These are phyloP conservation scores for Mormyrus lacerda DNA, from an alignment of 2,113 vertebrate genomes.

Conservation along the genomic window DNA sequence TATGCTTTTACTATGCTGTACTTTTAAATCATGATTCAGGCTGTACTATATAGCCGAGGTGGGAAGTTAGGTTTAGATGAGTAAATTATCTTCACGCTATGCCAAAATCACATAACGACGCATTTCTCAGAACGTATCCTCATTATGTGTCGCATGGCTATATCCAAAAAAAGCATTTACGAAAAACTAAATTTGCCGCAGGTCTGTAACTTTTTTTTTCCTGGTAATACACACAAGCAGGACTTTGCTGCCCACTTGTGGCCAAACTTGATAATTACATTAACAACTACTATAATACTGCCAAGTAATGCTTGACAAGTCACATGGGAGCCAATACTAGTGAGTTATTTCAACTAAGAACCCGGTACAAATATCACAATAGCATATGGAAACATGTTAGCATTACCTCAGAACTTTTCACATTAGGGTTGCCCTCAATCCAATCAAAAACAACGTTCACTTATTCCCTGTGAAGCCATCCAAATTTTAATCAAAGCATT, in stretches of 20 bases:
- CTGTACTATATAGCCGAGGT: neutral
- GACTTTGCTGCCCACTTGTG: neutral
- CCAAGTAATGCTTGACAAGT: neutral
- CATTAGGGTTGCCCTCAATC: neutral
- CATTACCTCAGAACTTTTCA: neutral
- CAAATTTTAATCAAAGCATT: neutral
- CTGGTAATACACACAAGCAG: neutral
- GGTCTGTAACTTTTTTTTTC: neutral
- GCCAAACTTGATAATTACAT: neutral
- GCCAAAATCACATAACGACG: neutral
- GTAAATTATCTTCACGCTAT: neutral
- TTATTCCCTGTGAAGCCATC: neutral
- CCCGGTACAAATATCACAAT: neutral
- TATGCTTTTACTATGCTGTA: neutral
- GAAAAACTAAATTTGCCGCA: neutral
- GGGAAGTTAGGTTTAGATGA: neutral
- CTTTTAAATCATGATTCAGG: no score
- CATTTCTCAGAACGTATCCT: neutral
- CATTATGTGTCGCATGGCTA: neutral
- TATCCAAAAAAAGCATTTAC: neutral
- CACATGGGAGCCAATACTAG: neutral
- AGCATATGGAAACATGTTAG: neutral
- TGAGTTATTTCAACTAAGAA: neutral
- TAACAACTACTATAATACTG: neutral
- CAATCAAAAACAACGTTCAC: neutral